Base-by-base conservation (phyloP, 2,888 invertebrate species). In the Troides aeacus region DNA sequence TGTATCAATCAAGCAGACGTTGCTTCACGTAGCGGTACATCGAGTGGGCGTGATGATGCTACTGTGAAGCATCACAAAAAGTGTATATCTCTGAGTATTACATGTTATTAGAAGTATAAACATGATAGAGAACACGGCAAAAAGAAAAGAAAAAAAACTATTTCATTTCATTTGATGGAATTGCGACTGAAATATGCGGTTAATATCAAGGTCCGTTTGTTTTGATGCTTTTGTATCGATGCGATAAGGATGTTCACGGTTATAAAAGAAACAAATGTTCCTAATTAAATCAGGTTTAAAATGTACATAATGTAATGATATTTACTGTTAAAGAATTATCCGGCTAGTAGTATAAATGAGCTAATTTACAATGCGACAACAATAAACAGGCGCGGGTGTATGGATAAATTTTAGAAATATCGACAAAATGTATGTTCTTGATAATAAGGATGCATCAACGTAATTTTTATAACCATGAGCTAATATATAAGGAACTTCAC, bases 161-260 rank as follows among this genome's bases (percentile, higher is more conserved):
- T 21, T 21, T 21, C 36, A 50, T 62, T 69, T 57, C 62, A 57
- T 69, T 69, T 69, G 69, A 66, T 69, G 65, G 50, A 62, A 62
- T 50, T 58, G 65, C 65, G 66, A 62, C 50, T 69, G 17, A 21
- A 50, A 17, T 18, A 50, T 17, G 65, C 58, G 65, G 57, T 58
- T 62, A 68, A 18, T n/a, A 21, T 53, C 24, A 65, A 57, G 21
- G 24, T 42, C 58, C 57, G 46, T 18, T 15, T n/a, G n/a, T 65
- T 69, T 69, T 12, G 62, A 46, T 62, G 30, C 62, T 65, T 69
- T 39, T 30, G 17, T 66, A 59, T 24, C 23, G 6, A 57, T 57
- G 57, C 15, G 15, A 50, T 50, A 50, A 50, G 15, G 50, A 18
- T 50, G 17, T 50, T 15, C 15, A 50, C 15, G 50, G 10, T 50